A percentile compares a stretch with the other conserved stretches of the same genome.
These are phyloP conservation scores for Crocuta crocuta DNA, from an alignment of 2,113 vertebrate genomes.

Conservation along the genomic window DNA sequence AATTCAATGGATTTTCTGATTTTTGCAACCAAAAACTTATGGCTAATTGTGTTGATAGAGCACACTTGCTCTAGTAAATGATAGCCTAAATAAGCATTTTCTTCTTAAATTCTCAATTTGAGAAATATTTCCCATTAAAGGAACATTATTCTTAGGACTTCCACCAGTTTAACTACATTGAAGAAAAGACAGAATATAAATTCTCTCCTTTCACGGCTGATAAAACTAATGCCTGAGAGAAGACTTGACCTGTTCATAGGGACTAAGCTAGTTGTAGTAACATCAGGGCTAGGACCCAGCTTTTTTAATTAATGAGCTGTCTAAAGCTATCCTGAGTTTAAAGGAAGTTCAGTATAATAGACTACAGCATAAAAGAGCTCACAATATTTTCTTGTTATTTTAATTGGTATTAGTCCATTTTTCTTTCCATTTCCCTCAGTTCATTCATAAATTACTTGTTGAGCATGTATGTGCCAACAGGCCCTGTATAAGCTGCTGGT, in stretches of 20 bases:
- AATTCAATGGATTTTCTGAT: conserved; percentile 28
- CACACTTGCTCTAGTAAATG: background rate
- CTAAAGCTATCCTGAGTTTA: background rate
- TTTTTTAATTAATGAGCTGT: background rate
- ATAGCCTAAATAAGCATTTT: conserved; percentile 16
- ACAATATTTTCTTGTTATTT: background rate
- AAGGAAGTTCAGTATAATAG: background rate
- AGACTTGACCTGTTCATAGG: background rate
- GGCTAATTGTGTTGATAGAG: conserved; percentile 47
- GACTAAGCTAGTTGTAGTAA: background rate
- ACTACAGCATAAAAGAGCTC: background rate
- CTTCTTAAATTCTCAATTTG: conserved; percentile 50
- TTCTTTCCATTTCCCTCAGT: background rate
- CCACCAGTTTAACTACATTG: conserved; percentile 23
- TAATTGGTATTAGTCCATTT: conserved; percentile 24
- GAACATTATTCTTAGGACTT: conserved; percentile 54
- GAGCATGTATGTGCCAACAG: accelerated
- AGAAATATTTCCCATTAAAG: conserved; percentile 62
- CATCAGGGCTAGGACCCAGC: background rate
- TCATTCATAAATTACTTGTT: background rate
- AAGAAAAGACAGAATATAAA: background rate
- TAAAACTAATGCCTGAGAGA: background rate
- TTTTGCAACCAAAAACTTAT: background rate
- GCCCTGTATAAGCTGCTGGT: background rate
- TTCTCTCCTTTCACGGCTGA: background rate